A percentile compares a stretch with the other conserved stretches of the same genome.
phyloP scores from a whole-genome alignment of 1,140 invertebrate species.

The Caenorhabditis remanei region DNA sequence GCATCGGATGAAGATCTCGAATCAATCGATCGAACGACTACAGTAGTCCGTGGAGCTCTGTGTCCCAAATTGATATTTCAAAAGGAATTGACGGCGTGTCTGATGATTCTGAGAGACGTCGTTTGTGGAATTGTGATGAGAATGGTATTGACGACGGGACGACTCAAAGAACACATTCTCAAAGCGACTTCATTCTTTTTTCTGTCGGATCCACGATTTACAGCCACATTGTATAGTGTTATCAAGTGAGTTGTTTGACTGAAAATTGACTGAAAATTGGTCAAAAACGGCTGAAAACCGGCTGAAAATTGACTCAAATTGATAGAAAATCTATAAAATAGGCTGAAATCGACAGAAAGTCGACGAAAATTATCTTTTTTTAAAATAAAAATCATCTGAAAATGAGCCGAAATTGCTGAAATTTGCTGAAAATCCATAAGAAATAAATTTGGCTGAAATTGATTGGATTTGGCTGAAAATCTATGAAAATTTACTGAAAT shows the following conservation, averaged over 20 bases:
- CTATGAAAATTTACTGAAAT: too few relatives aligned
- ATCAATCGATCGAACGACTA: constrained; percentile 11
- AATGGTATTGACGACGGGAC: constrained; percentile 14
- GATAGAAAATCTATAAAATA: background rate
- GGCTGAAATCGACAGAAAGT: too few relatives aligned
- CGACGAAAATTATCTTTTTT: too few relatives aligned
- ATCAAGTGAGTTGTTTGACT: constrained; percentile 1
- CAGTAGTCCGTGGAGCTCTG: background rate
- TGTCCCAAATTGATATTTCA: background rate
- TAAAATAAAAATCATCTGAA: too few relatives aligned
- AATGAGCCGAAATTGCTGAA: too few relatives aligned
- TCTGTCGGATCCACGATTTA: constrained; percentile 29
- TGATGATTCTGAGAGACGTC: constrained; percentile 15
- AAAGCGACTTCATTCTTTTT: constrained; percentile 30
- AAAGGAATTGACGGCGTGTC: background rate
- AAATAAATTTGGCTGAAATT: too few relatives aligned
- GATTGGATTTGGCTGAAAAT: too few relatives aligned
- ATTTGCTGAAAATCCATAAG: too few relatives aligned
- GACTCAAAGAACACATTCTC: constrained; percentile 10
- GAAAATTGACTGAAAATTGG: background rate
- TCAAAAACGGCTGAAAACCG: background rate
- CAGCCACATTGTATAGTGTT: background rate
- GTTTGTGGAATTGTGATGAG: constrained; percentile 48
- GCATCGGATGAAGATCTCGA: constrained; percentile 1
- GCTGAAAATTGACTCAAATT: background rate